Evolutionary conservation across 2,888 invertebrate species (phyloP).

Genomic region (Clitarchus hookeri): DNA sequence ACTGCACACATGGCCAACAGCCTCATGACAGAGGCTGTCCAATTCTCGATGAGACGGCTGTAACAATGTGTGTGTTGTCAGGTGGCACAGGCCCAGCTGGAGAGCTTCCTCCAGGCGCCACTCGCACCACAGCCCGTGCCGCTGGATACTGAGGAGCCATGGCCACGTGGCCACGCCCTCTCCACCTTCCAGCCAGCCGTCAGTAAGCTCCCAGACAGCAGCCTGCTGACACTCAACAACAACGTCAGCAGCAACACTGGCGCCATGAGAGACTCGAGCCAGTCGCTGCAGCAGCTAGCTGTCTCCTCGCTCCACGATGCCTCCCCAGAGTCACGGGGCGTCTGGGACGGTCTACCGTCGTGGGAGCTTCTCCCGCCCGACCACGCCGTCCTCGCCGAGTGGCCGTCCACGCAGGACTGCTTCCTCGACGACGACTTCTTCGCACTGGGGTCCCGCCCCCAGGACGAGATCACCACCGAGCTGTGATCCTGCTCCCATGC

Average conservation of each 20-base stretch:
- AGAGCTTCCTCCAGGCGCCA: conserved; percentile 65
- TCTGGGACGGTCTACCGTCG: background rate
- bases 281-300: conserved; percentile 50
- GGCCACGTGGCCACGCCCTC: conserved; percentile 38
- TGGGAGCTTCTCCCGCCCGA: conserved; percentile 39
- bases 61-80: conserved; percentile 50
- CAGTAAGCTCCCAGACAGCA: too few species aligned
- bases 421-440: conserved; percentile 75
- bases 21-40: too few species aligned
- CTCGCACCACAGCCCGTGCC: conserved; percentile 40
- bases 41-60: too few species aligned
- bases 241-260: conserved; percentile 53
- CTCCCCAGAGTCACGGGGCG: background rate
- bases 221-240: too few species aligned
- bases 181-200: conserved; percentile 40
- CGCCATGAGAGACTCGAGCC: conserved; percentile 45
- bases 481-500: conserved; percentile 57
- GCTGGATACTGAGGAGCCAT: background rate
- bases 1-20: too few species aligned
- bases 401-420: conserved; percentile 53
- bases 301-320: background rate
- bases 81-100: conserved; percentile 76
- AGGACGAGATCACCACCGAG: conserved; percentile 88
- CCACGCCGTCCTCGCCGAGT: conserved; percentile 54
- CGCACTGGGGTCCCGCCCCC: conserved; percentile 81